These are phyloP conservation scores for Acleris holmiana DNA, from an alignment of 2,888 invertebrate genomes.

Conservation along the genomic window DNA sequence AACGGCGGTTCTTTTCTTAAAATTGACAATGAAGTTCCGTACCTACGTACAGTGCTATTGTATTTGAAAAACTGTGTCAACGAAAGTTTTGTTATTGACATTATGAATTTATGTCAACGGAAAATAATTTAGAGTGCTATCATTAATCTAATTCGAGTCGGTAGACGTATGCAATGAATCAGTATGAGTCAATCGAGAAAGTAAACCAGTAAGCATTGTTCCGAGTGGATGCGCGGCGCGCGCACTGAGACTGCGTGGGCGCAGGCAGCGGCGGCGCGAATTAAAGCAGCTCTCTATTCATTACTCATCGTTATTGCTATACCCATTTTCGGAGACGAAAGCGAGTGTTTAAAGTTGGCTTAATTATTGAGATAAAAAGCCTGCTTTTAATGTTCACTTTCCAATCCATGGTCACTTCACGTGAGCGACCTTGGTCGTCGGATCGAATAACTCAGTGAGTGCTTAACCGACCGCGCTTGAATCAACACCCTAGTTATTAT, in stretches of 20 bases:
- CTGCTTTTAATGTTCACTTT: constrained; percentile 56
- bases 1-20: constrained; percentile 19
- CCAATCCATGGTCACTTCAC: constrained; percentile 59
- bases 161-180: constrained; percentile 77
- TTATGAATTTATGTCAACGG: constrained; percentile 56
- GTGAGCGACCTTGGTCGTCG: constrained; percentile 61
- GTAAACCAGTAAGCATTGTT: constrained; percentile 83
- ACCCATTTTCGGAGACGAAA: constrained; percentile 79
- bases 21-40: constrained; percentile 23
- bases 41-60: constrained; percentile 19
- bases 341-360: constrained; percentile 64
- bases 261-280: constrained; percentile 73
- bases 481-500: constrained; percentile 51
- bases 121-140: constrained; percentile 61
- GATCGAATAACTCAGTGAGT: constrained; percentile 65
- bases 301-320: constrained; percentile 83
- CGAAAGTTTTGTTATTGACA: constrained; percentile 63
- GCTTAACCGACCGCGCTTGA: constrained; percentile 64
- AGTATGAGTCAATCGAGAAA: constrained; percentile 83
- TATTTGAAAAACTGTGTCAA: constrained; percentile 44
- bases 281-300: constrained; percentile 84
- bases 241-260: constrained; percentile 72
- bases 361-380: constrained; percentile 60
- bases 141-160: constrained; percentile 77
- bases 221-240: constrained; percentile 79